Base-by-base conservation (phyloP, 92 coral and sea anemone genomes). In the Meandrina meandrites region DNA sequence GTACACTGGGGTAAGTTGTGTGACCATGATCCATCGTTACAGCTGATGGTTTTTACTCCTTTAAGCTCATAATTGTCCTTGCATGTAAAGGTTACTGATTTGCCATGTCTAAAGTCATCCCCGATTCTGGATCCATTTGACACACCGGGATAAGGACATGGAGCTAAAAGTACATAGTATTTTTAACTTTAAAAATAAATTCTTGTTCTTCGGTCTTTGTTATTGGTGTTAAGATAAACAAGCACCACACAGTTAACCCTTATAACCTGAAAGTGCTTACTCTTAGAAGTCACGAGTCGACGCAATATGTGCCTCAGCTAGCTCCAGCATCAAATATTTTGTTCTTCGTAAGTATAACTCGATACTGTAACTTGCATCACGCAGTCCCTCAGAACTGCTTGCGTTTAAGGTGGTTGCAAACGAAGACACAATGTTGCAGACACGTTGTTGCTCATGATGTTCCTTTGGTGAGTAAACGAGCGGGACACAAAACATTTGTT, bases 131-230 rank as follows among this genome's bases (percentile, higher is more conserved):
- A 37, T 19, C 90, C 89, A 50, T 86, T 78, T 70, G 79, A 79
- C 28, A 71, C 62, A 48, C 85, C 84, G 31, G 91, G 91, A 13
- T 89, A 85, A 24, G 50, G 18, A 24, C 91, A 89, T 27, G 87
- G 76, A 22, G 86, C 91, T 88, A 54, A 24, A 74, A 84, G 0
- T 37, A 8, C 0, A 28, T 0, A 45, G n/a, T n/a, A n/a, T n/a
- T 45, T 32, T 17, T 5, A 18, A 73, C 4, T 31, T 73, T 73
- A 0, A 34, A 19, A 0, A 21, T 16, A 16, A 71, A 71, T 34
- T 1, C 12, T 16, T 0, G 42, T 10, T 24, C 0, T 1, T n/a
- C 13, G 30, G 42, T 71, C 22, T 36, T 34, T 71, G 27, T 17
- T 28, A 13, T 13, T 34, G 18, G 16, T 31, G 19, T 30, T 16